Conservation (phyloP, 2,888 invertebrate genomes). For the Pediacus dermestoides region DNA sequence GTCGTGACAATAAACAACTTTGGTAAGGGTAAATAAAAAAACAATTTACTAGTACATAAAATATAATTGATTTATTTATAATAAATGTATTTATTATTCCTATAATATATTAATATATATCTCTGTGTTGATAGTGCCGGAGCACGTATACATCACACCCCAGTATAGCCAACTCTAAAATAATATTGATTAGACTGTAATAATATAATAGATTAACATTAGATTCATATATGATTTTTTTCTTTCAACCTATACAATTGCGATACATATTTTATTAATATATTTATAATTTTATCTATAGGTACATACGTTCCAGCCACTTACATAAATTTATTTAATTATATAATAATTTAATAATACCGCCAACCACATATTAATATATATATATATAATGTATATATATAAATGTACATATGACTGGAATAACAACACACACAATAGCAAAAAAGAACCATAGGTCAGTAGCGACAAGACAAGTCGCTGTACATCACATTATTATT, state of each 20-base stretch:
- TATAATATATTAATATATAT: slow-evolving; percentile 42
- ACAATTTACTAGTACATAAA: slow-evolving; percentile 45
- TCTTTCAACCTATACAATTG: slow-evolving; percentile 41
- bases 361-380: slow-evolving; percentile 38
- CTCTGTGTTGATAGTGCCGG: slow-evolving; percentile 30
- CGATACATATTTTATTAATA: slow-evolving; percentile 24
- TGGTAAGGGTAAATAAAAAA: slow-evolving; percentile 22
- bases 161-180: slow-evolving; percentile 38
- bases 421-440: slow-evolving; percentile 44
- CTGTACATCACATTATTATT: slow-evolving; percentile 12
- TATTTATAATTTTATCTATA: slow-evolving; percentile 36
- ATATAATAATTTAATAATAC: slow-evolving; percentile 45
- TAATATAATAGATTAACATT: slow-evolving; percentile 42
- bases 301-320: slow-evolving; percentile 46
- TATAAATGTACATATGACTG: slow-evolving; percentile 45
- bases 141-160: slow-evolving; percentile 19
- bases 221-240: slow-evolving; percentile 41
- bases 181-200: slow-evolving; percentile 48
- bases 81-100: slow-evolving; percentile 31
- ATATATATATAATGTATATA: slow-evolving; percentile 33
- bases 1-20: slow-evolving; percentile 1
- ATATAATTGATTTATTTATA: slow-evolving; percentile 50
- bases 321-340: slow-evolving; percentile 37
- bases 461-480: slow-evolving; percentile 1
- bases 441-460: slow-evolving; percentile 6